Conservation (phyloP, 2,797 vertebrate genomes). For the Halcyon leucocephala region DNA sequence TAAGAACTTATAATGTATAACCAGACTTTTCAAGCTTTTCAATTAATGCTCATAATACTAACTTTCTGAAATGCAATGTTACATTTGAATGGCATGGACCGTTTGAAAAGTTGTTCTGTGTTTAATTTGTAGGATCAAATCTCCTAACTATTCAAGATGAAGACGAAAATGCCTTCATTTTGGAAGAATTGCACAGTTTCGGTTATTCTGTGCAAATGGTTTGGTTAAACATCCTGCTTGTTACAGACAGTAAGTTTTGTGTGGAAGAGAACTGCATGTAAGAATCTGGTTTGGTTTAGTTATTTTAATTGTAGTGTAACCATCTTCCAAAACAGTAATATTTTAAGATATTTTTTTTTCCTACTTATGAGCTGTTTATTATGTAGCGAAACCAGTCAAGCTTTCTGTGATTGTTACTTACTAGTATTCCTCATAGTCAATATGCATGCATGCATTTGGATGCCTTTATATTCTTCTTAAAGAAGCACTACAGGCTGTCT, state of each 20-base stretch:
- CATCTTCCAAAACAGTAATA: neutral
- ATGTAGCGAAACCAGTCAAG: neutral
- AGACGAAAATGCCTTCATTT: slow-evolving; percentile 88
- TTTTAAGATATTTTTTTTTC: neutral
- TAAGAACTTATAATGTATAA: neutral
- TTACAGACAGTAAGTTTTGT: slow-evolving; percentile 84
- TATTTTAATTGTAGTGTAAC: neutral
- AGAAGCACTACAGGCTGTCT: neutral
- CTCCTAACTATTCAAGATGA: slow-evolving; percentile 88
- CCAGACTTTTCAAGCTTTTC: neutral
- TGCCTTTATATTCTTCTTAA: neutral
- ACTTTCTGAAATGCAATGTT: neutral
- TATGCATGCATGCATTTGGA: neutral
- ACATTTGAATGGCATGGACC: neutral
- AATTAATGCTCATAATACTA: neutral
- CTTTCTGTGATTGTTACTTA: neutral
- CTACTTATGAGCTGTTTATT: neutral
- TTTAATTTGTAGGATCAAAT: slow-evolving; percentile 84
- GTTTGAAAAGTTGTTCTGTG: neutral
- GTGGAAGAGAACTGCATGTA: neutral
- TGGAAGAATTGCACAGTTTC: slow-evolving; percentile 84
- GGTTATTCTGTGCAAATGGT: slow-evolving; percentile 82
- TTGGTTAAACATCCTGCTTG: slow-evolving; percentile 89
- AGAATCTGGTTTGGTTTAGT: neutral
- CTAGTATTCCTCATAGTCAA: neutral